Evolutionary conservation across 2,797 vertebrate genomes (phyloP).

Genomic region (Todus mexicanus): DNA sequence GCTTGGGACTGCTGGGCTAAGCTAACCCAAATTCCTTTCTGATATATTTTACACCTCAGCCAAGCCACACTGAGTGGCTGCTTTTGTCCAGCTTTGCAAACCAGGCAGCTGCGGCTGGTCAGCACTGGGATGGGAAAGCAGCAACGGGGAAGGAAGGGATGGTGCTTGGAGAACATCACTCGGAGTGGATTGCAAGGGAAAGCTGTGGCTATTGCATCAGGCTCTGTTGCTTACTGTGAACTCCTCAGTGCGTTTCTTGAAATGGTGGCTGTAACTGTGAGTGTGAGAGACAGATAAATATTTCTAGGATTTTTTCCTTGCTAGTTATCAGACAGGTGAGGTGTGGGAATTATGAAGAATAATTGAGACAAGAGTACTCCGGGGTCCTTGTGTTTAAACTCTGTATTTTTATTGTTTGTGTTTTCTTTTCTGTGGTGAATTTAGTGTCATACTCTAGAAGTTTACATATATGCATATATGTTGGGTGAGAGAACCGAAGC

Average conservation of each 20-base stretch:
- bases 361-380: not conserved
- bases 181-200: accelerated
- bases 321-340: not conserved
- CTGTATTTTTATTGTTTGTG: not conserved
- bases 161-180: not conserved
- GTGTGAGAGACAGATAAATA: not conserved
- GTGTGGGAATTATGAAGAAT: not conserved
- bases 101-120: not conserved
- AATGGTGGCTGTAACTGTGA: not conserved
- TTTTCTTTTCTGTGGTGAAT: not conserved
- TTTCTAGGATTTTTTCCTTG: not conserved
- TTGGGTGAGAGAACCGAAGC: not conserved
- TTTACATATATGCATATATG: not conserved
- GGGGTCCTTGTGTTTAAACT: not conserved
- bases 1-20: not conserved
- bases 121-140: not conserved
- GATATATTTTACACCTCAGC: not conserved
- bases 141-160: not conserved
- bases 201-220: not conserved
- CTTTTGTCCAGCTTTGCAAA: not conserved
- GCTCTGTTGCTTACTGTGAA: not conserved
- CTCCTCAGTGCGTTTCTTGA: not conserved
- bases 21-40: constrained; percentile 27
- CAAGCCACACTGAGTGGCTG: not conserved
- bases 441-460: not conserved